phyloP scores from a whole-genome alignment of 2,888 invertebrate species.

The Lasioglossum malachurum region DNA sequence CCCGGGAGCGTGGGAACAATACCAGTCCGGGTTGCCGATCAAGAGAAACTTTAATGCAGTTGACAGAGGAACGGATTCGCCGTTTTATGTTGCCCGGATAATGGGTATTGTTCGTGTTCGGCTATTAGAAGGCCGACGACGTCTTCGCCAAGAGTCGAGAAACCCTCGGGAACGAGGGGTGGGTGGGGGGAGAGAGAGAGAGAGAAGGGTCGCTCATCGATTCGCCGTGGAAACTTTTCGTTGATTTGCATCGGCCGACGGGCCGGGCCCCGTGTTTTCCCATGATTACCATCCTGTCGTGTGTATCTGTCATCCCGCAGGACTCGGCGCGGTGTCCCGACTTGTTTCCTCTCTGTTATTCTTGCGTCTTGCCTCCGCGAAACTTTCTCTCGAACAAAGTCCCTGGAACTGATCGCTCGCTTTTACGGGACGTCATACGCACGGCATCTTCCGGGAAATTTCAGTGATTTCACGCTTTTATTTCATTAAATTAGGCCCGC shows the following conservation, averaged over 20 bases:
- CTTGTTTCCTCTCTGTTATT: conserved; percentile 20
- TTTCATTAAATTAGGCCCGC: neutral
- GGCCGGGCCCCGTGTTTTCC: conserved; percentile 7
- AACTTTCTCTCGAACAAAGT: conserved; percentile 26
- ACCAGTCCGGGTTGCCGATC: conserved; percentile 15
- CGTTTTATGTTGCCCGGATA: conserved; percentile 63
- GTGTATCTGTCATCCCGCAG: conserved; percentile 32
- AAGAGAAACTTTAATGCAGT: conserved; percentile 60
- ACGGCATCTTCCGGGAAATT: neutral
- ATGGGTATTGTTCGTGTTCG: conserved; percentile 59
- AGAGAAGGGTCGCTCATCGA: conserved; percentile 27
- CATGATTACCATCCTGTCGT: conserved; percentile 24
- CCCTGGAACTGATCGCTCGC: neutral
- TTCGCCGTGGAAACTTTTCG: conserved; percentile 41
- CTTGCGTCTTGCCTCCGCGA: conserved; percentile 7
- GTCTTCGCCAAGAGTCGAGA: conserved; percentile 3
- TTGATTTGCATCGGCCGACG: conserved; percentile 16
- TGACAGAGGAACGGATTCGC: conserved; percentile 52
- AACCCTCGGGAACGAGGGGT: neutral
- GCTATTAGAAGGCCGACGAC: conserved; percentile 53
- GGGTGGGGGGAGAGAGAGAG: neutral
- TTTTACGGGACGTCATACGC: neutral
- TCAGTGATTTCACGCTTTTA: neutral
- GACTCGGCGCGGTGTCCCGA: neutral
- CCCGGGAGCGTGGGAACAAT: conserved; percentile 52